Percentiles rank a stretch among this genome's conserved stretches.
Conservation (phyloP, 1,140 invertebrate species). For the Vanessa atalanta region DNA sequence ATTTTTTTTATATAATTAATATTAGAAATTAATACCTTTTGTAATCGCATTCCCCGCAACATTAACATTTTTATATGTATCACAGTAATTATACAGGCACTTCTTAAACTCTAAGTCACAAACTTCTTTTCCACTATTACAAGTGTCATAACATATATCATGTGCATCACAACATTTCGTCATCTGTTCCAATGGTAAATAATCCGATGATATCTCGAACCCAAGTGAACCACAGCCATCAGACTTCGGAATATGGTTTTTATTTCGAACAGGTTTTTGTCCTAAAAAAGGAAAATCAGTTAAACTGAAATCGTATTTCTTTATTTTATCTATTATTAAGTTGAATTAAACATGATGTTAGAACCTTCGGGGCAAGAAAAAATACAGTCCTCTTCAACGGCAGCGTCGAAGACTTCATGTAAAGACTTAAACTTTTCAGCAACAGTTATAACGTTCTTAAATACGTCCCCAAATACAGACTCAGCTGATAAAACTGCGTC, state of each 20-base stretch:
- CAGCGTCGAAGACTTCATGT: constrained; percentile 91
- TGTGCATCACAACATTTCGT: constrained; percentile 92
- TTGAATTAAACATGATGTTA: constrained; percentile 2
- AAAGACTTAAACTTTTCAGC: constrained; percentile 88
- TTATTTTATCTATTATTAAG: background rate
- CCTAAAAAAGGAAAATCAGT: constrained; percentile 77
- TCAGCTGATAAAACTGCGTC: constrained; percentile 90
- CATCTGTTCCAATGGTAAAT: constrained; percentile 88
- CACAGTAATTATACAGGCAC: constrained; percentile 92
- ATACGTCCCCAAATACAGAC: constrained; percentile 87
- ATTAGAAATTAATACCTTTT: constrained; percentile 79
- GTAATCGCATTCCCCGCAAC: constrained; percentile 83
- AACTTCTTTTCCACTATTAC: constrained; percentile 90
- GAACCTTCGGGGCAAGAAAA: constrained; percentile 87
- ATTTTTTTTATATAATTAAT: background rate
- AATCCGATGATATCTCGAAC: constrained; percentile 87
- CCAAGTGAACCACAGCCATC: constrained; percentile 92
- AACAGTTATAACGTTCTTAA: constrained; percentile 88
- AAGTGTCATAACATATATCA: constrained; percentile 95
- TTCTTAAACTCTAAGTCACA: constrained; percentile 93
- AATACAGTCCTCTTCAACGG: constrained; percentile 90
- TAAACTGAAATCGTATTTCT: background rate
- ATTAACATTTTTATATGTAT: constrained; percentile 84
- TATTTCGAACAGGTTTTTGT: constrained; percentile 84
- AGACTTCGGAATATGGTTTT: constrained; percentile 86